Evolutionary conservation across 2,888 invertebrate genomes (phyloP).

Genomic region (Xanthorhoe designata): DNA sequence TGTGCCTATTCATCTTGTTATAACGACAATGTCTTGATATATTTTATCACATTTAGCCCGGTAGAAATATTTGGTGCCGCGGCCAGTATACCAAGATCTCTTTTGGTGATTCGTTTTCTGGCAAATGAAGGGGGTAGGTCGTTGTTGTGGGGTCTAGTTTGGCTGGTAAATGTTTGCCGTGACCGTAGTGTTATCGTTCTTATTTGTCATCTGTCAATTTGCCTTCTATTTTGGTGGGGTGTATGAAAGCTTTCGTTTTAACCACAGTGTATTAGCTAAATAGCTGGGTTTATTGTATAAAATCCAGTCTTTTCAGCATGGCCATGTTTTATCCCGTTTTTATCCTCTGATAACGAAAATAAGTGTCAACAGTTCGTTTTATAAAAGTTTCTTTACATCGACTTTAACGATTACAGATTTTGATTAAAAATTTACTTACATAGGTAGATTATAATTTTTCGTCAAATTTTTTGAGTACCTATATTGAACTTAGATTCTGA

Average conservation of each 20-base stretch:
- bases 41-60: conserved; percentile 81
- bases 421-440: too few species aligned
- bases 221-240: conserved; percentile 80
- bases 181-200: conserved; percentile 79
- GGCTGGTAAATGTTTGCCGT: conserved; percentile 60
- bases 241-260: conserved; percentile 79
- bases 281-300: conserved; percentile 9
- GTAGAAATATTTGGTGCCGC: conserved; percentile 77
- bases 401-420: too few species aligned
- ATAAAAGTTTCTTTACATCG: too few species aligned
- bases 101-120: conserved; percentile 43
- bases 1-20: conserved; percentile 74
- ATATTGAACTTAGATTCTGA: too few species aligned
- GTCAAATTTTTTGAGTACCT: too few species aligned
- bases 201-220: conserved; percentile 86
- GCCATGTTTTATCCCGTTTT: too few species aligned
- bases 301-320: too few species aligned
- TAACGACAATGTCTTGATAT: conserved; percentile 84
- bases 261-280: conserved; percentile 30
- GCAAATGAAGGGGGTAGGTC: conserved; percentile 20
- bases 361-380: too few species aligned
- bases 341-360: too few species aligned
- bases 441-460: too few species aligned
- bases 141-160: conserved; percentile 46
- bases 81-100: conserved; percentile 56